phyloP scores from a whole-genome alignment of 1,140 invertebrate species.

The Platyura marginata region DNA sequence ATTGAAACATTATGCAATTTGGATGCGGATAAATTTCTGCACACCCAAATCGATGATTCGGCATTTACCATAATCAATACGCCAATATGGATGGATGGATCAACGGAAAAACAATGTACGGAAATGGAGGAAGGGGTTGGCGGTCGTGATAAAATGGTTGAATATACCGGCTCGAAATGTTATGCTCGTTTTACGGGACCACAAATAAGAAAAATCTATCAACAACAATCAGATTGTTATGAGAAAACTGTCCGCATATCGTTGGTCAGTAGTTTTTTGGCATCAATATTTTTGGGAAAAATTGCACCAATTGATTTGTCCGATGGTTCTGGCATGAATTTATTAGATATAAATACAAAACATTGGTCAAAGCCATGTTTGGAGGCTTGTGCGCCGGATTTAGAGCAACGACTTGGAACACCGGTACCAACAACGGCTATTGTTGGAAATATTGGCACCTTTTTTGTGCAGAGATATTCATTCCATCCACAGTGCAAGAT shows the following conservation, averaged over 20 bases:
- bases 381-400: conserved; percentile 48
- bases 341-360: conserved; percentile 68
- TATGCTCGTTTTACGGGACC: conserved; percentile 88
- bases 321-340: conserved; percentile 94
- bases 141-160: conserved; percentile 60
- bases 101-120: conserved; percentile 62
- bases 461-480: conserved; percentile 69
- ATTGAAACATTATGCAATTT: conserved; percentile 41
- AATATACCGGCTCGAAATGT: conserved; percentile 78
- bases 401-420: conserved; percentile 48
- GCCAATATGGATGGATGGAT: conserved; percentile 96
- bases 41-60: conserved; percentile 54
- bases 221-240: conserved; percentile 54
- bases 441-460: conserved; percentile 53
- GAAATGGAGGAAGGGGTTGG: conserved; percentile 63
- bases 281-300: conserved; percentile 72
- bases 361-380: conserved; percentile 59
- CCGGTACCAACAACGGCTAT: conserved; percentile 47
- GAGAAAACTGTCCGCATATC: conserved; percentile 77
- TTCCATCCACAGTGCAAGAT: conserved; percentile 64
- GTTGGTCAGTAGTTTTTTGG: conserved; percentile 80
- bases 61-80: conserved; percentile 62
- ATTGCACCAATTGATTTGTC: conserved; percentile 81
- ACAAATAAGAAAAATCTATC: conserved; percentile 79
- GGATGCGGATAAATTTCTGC: conserved; percentile 55